Base-by-base conservation (phyloP, 2,888 invertebrate genomes). In the Cataglyphis albicans region DNA sequence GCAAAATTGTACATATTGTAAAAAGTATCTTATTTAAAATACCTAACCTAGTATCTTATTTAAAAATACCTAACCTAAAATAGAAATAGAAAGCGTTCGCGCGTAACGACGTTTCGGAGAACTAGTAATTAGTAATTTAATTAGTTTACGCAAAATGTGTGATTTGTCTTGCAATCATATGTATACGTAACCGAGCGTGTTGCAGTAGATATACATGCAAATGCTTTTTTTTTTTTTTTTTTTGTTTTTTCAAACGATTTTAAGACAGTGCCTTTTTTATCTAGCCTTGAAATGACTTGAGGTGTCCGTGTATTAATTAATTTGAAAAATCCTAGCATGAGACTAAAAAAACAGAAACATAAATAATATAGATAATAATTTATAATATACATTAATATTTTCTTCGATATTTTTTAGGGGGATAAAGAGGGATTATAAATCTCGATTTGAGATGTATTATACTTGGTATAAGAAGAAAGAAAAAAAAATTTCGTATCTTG, bases 51-150 rank as follows among this genome's bases (percentile, higher is more conserved):
- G 21, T 44, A 44, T 35, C 32, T n/a, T 48, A 59, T 67, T 67
- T 21, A 21, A 21, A n/a, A n/a, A n/a, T n/a, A n/a, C n/a, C n/a
- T n/a, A n/a, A n/a, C n/a, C n/a, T 78, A 59, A 35, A 35, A 32
- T 15, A 15, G 32, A 15, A 21, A 21, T 35, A 21, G 55, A 70
- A 21, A n/a, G 2, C 32, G 7, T 32, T 25, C n/a, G 44, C 21
- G 55, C 21, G 15, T 65, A 67, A 41, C 18, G 7, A 68, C 41
- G 29, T 18, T 29, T 44, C 18, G 10, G 6, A 64, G 32, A 44
- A 65, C 35, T 65, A 21, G 35, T 65, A 75, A 52, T 75, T 75
- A 61, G 35, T 75, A 65, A 75, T 70, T 78, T 78, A 78, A 78
- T 78, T 78, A 68, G 29, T 29, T 29, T 57, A 41, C 29, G n/a